phyloP scores from a whole-genome alignment of 2,113 vertebrate genomes.

The Leucoraja erinaceus region DNA sequence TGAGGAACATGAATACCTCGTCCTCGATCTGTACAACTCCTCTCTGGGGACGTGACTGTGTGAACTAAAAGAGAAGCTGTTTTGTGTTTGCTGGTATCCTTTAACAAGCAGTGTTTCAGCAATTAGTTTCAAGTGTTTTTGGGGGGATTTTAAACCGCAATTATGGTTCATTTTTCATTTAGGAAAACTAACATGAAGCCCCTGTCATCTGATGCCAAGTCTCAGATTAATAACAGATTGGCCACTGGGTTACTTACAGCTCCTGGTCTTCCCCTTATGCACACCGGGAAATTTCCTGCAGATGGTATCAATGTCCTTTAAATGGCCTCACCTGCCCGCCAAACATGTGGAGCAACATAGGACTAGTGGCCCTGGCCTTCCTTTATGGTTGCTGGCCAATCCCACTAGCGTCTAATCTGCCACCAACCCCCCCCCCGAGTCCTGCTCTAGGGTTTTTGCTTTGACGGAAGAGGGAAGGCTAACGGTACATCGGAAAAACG shows the following conservation, averaged over 20 bases:
- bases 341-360: no score
- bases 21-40: not conserved
- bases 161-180: not conserved
- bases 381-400: not conserved
- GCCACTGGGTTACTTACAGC: not conserved
- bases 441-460: not conserved
- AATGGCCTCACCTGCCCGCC: constrained; percentile 46
- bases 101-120: not conserved
- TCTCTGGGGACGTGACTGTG: not conserved
- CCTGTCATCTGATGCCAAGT: not conserved
- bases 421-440: no score
- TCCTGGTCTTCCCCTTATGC: constrained; percentile 50
- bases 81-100: not conserved
- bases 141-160: not conserved
- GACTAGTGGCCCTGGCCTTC: not conserved
- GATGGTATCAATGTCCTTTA: constrained; percentile 49
- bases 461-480: not conserved
- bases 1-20: not conserved
- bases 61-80: not conserved
- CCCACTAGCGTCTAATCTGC: not conserved
- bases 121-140: not conserved
- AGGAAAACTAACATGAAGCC: not conserved
- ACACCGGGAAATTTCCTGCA: constrained; percentile 49
- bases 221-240: not conserved
- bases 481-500: no score